Base-by-base conservation (phyloP, 2,113 vertebrate genomes). In the Megalops atlanticus region DNA sequence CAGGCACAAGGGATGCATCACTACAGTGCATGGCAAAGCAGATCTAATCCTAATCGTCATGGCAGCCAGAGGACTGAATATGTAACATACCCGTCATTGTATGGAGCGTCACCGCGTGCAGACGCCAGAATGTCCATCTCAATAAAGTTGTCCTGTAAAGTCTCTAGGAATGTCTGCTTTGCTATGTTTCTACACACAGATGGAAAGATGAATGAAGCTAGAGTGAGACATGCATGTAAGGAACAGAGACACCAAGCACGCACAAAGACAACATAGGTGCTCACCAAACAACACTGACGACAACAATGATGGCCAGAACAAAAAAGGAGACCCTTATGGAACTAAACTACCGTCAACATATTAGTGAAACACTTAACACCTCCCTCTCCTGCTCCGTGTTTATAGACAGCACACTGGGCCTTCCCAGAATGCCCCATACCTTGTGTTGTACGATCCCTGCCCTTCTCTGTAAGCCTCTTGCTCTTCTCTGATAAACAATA, bases 121-220 rank as follows among this genome's bases (percentile, higher is more conserved):
- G 97, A 95, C 93, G 96, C 96, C 95, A 99, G 96, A 93, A 96
- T 96, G 95, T 99, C 98, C 98, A 99, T 98, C 97, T 99, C 98
- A 96, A 99, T 98, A 93, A 96, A 93, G 98, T 98, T 98, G 97
- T 98, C 98, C 96, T 99, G 97, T 94, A 99, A 98, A 95, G 95
- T 96, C 96, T 97, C 97, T 96, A 98, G 96, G 96, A 98, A 97
- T 95, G 97, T 93, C 97, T 99, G 98, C 97, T 99, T 98, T 97
- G 96, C 95, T 97, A 99, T 96, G 95, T 97, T 98, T 99, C 98
- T 99, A 99, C 95, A 92, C 94, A 98, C 95, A 98, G 94, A 95
- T 96, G 96, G 95, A 98, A 93, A 99, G 94, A 98, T 93, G 96
- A 95, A 96, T 97, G 96, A 96, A 94, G 96, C 95, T 89, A 89